A percentile compares a stretch with the other conserved stretches of the same genome.
These are phyloP conservation scores for Zelostemma sp. DNA, from an alignment of 1,140 invertebrate genomes.

Conservation along the genomic window DNA sequence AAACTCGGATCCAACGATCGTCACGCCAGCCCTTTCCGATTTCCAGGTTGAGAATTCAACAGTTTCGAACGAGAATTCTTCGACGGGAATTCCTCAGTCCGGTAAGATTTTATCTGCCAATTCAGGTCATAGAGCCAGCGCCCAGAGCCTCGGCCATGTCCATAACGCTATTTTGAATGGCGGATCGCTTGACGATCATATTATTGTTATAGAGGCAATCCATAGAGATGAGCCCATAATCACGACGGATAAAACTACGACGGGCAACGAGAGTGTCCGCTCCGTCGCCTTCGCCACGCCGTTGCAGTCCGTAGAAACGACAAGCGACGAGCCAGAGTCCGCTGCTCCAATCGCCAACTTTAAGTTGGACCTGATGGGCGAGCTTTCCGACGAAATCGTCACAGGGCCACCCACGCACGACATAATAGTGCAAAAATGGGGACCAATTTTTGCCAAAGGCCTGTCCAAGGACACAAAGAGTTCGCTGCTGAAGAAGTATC, in stretches of 20 bases:
- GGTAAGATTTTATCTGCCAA: background rate
- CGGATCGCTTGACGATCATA: background rate
- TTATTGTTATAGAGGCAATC: constrained; percentile 11
- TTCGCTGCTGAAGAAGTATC: constrained; percentile 1
- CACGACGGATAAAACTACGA: background rate
- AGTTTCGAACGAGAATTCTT: background rate
- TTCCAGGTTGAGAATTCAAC: background rate
- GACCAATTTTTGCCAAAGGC: background rate
- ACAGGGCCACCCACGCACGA: constrained; percentile 7
- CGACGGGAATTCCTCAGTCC: background rate
- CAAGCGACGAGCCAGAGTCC: background rate
- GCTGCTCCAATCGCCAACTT: constrained; percentile 6
- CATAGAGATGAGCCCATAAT: constrained; percentile 7
- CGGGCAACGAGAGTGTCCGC: constrained; percentile 1
- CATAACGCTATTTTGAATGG: background rate
- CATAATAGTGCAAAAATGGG: constrained; percentile 4
- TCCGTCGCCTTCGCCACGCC: background rate
- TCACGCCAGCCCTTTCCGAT: too few species aligned
- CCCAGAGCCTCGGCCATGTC: background rate
- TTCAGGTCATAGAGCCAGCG: background rate
- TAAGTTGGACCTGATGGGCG: constrained; percentile 15
- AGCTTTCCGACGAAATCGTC: background rate
- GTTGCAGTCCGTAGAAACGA: background rate
- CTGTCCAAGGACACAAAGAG: background rate
- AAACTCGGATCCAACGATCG: too few species aligned